Conservation (phyloP, 1,140 invertebrate species). For the Zaprionus ghesquierei region DNA sequence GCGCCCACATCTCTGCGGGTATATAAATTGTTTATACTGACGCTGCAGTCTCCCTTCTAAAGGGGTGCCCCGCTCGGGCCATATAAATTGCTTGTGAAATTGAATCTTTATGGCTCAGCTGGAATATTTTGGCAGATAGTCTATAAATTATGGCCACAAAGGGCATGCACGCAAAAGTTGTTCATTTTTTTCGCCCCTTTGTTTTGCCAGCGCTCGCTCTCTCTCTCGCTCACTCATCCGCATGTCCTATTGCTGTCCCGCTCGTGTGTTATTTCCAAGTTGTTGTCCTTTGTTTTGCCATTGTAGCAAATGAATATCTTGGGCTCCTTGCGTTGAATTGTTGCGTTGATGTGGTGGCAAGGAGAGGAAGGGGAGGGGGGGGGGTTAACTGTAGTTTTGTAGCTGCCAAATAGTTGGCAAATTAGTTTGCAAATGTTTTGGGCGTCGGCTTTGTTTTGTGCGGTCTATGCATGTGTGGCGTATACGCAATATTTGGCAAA, state of each 20-base stretch:
- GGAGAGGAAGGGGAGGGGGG: neutral
- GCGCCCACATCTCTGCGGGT: conserved; percentile 33
- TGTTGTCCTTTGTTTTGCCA: conserved; percentile 35
- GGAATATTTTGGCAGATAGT: conserved; percentile 81
- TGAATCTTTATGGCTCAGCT: conserved; percentile 81
- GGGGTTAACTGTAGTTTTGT: conserved; percentile 48
- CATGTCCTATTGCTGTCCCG: conserved; percentile 21
- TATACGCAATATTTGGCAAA: conserved; percentile 55
- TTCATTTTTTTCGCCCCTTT: conserved; percentile 30
- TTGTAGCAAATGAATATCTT: conserved; percentile 74
- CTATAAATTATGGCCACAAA: conserved; percentile 81
- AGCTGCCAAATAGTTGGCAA: conserved; percentile 68
- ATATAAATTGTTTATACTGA: conserved; percentile 50
- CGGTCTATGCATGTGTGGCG: conserved; percentile 54
- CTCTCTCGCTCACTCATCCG: conserved; percentile 15
- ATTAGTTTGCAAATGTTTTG: conserved; percentile 76
- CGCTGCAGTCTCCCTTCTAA: conserved; percentile 6
- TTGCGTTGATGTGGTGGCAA: conserved; percentile 55
- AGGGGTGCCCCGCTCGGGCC: conserved; percentile 49
- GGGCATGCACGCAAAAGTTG: conserved; percentile 72
- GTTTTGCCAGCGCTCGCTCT: conserved; percentile 11
- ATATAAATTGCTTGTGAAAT: conserved; percentile 81
- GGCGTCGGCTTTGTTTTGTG: conserved; percentile 14
- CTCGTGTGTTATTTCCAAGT: conserved; percentile 40
- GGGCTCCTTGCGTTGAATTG: conserved; percentile 54